These are phyloP conservation scores for Phenacoccus solenopsis DNA, from an alignment of 1,140 invertebrate species.

Conservation along the genomic window DNA sequence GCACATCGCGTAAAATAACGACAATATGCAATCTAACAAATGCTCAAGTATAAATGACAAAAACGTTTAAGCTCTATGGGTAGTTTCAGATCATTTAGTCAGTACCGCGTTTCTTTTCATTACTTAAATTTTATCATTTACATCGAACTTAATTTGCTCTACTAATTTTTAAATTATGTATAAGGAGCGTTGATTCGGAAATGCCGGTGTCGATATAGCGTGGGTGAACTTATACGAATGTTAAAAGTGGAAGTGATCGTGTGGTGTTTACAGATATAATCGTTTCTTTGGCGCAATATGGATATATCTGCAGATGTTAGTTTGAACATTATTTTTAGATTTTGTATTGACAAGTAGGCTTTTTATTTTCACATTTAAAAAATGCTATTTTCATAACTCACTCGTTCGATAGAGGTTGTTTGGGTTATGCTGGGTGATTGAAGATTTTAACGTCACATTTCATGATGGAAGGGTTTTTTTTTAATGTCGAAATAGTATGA, in stretches of 20 bases:
- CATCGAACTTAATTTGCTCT: too few relatives aligned
- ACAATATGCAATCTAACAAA: neutral
- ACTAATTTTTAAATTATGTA: too few relatives aligned
- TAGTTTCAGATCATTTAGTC: too few relatives aligned
- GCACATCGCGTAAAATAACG: neutral
- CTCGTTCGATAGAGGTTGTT: too few relatives aligned
- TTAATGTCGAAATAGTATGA: neutral
- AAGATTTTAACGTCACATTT: too few relatives aligned
- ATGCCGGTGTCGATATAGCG: neutral
- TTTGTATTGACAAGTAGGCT: neutral
- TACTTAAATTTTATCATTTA: too few relatives aligned
- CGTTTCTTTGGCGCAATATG: neutral
- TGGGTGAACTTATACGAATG: too few relatives aligned
- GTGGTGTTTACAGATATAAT: neutral
- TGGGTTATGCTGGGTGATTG: too few relatives aligned
- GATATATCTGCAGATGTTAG: constrained; percentile 11
- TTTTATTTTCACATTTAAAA: neutral
- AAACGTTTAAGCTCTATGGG: neutral
- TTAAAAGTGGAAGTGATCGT: neutral
- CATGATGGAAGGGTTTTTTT: too few relatives aligned
- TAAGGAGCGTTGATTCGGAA: neutral
- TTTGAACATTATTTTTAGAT: constrained; percentile 1
- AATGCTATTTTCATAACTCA: too few relatives aligned
- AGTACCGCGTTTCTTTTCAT: too few relatives aligned
- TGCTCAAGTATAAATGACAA: neutral